Evolutionary conservation across 2,113 vertebrate genomes (phyloP).

Genomic region (Brachyistius frenatus): DNA sequence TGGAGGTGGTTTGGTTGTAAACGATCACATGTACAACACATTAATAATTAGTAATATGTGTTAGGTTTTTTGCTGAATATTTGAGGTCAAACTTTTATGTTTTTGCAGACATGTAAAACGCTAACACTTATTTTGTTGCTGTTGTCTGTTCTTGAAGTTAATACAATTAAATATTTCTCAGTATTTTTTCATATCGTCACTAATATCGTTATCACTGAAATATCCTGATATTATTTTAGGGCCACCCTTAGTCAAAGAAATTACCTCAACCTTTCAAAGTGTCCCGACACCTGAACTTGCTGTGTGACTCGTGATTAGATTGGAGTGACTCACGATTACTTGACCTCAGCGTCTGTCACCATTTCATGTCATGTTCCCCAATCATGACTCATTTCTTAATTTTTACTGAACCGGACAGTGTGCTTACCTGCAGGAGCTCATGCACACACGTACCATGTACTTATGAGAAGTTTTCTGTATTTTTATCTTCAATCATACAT

Average conservation of each 20-base stretch:
- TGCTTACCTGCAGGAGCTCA: not conserved
- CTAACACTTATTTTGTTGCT: no score
- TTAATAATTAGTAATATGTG: no score
- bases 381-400: slow-evolving; percentile 19
- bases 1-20: no score
- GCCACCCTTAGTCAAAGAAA: not conserved
- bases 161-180: no score
- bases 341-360: slow-evolving; percentile 17
- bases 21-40: no score
- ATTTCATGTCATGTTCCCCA: slow-evolving; percentile 46
- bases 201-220: no score
- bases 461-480: not conserved
- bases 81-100: no score
- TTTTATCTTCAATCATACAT: not conserved
- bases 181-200: no score
- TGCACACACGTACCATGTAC: not conserved
- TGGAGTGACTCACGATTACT: slow-evolving; percentile 50
- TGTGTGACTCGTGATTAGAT: slow-evolving; percentile 64
- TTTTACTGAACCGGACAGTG: not conserved
- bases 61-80: no score
- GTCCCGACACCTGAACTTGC: slow-evolving; percentile 14
- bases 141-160: no score
- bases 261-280: not conserved
- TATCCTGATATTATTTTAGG: no score
- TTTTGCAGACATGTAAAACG: no score